Conservation (phyloP, 2,797 vertebrate species). For the Etheostoma nigrum region DNA sequence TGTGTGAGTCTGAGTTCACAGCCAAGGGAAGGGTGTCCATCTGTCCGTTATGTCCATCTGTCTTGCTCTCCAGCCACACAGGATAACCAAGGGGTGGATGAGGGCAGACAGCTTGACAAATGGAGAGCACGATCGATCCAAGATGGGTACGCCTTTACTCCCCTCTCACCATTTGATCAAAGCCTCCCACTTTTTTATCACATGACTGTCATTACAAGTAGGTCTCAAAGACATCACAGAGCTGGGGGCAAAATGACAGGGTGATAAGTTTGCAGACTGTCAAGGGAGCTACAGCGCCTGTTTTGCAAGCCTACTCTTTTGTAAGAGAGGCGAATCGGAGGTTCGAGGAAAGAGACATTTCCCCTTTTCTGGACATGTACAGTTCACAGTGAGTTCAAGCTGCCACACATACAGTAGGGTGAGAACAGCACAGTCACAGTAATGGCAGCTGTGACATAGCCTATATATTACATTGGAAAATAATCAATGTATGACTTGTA, state of each 20-base stretch:
- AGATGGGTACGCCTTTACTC: constrained; percentile 40
- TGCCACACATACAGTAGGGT: constrained; percentile 49
- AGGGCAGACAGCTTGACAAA: constrained; percentile 70
- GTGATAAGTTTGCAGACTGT: constrained; percentile 69
- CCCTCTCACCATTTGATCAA: constrained; percentile 41
- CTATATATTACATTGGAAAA: constrained; percentile 54
- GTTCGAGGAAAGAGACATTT: constrained; percentile 72
- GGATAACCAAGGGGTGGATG: constrained; percentile 58
- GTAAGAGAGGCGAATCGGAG: constrained; percentile 58
- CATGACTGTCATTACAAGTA: constrained; percentile 59
- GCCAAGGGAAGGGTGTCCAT: constrained; percentile 57
- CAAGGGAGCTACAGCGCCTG: constrained; percentile 55
- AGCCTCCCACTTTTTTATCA: constrained; percentile 51
- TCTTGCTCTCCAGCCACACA: constrained; percentile 48
- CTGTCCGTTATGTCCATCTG: constrained; percentile 62
- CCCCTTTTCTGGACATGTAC: constrained; percentile 61
- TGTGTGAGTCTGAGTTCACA: constrained; percentile 61
- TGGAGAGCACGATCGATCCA: constrained; percentile 47
- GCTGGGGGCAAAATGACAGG: constrained; percentile 37
- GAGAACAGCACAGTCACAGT: constrained; percentile 52
- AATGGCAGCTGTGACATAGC: constrained; percentile 57
- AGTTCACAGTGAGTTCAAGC: constrained; percentile 77
- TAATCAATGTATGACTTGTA: constrained; percentile 47
- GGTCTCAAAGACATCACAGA: constrained; percentile 45
- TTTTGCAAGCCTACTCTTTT: constrained; percentile 68